Percentiles rank a stretch among this genome's conserved stretches.
phyloP scores from a whole-genome alignment of 2,113 vertebrate genomes.

The Ochotona curzoniae region DNA sequence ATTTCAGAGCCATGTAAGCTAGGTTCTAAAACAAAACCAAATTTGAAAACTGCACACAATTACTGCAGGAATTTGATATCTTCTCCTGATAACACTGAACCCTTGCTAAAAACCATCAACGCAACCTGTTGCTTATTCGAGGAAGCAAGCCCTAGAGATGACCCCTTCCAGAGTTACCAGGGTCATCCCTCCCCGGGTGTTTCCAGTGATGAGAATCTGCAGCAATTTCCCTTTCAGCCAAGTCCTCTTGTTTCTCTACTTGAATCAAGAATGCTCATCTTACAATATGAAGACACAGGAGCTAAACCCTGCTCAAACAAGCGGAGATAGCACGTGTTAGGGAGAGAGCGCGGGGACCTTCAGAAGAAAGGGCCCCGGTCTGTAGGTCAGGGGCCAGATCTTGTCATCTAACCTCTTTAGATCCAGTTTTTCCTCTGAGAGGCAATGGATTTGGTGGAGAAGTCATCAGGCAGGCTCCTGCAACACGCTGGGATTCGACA shows the following conservation, averaged over 20 bases:
- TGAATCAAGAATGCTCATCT: neutral
- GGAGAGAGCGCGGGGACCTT: neutral
- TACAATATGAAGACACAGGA: neutral
- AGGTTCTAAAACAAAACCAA: constrained; percentile 24
- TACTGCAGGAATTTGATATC: neutral
- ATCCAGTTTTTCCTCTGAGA: neutral
- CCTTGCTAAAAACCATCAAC: neutral
- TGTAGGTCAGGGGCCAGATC: neutral
- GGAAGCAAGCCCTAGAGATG: neutral
- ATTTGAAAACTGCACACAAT: neutral
- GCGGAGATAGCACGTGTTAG: neutral
- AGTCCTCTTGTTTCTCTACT: neutral
- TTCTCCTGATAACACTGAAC: neutral
- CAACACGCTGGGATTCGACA: neutral
- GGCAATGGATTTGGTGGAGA: neutral
- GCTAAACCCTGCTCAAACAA: neutral
- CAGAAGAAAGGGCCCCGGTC: neutral
- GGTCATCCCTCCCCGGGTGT: neutral
- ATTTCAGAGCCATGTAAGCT: neutral
- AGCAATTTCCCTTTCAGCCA: neutral
- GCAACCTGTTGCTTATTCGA: neutral
- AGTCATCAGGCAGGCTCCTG: neutral
- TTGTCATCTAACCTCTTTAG: neutral
- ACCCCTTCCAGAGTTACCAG: neutral
- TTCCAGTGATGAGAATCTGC: accelerated